A percentile compares a stretch with the other conserved stretches of the same genome.
Conservation (phyloP, 2,113 vertebrate species). For the Brachypodius melanocephalos region DNA sequence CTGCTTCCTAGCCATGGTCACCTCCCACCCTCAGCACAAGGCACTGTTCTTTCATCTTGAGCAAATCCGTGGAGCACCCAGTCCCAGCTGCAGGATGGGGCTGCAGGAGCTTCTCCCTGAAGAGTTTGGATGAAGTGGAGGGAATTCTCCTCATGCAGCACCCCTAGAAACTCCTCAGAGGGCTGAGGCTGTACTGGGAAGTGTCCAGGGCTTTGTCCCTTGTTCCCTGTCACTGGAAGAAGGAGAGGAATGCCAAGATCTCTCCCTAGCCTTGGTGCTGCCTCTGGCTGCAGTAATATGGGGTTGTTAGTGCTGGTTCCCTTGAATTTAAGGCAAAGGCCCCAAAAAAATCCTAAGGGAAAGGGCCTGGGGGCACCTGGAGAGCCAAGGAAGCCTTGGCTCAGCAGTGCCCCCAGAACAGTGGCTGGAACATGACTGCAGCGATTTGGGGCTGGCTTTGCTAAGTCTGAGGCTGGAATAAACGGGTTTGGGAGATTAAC, state of each 20-base stretch:
- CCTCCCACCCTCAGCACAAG: background rate
- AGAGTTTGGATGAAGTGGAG: background rate
- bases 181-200: background rate
- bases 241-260: background rate
- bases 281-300: background rate
- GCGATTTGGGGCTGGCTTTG: background rate
- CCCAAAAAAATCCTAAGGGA: too few species aligned
- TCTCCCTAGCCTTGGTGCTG: rapidly evolving
- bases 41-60: rapidly evolving
- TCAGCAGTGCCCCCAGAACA: background rate
- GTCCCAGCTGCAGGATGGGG: background rate
- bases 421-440: background rate
- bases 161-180: background rate
- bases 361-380: background rate
- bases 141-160: background rate
- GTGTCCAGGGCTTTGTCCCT: background rate
- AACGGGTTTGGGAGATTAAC: rapidly evolving
- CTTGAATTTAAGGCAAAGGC: background rate
- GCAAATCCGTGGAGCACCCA: too few species aligned
- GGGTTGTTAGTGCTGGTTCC: background rate
- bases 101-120: background rate
- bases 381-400: background rate
- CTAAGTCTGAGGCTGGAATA: background rate
- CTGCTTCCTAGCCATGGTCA: rapidly evolving
- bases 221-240: background rate